Base-by-base conservation (phyloP, 1,140 invertebrate species). In the Pogonus chalceus region DNA sequence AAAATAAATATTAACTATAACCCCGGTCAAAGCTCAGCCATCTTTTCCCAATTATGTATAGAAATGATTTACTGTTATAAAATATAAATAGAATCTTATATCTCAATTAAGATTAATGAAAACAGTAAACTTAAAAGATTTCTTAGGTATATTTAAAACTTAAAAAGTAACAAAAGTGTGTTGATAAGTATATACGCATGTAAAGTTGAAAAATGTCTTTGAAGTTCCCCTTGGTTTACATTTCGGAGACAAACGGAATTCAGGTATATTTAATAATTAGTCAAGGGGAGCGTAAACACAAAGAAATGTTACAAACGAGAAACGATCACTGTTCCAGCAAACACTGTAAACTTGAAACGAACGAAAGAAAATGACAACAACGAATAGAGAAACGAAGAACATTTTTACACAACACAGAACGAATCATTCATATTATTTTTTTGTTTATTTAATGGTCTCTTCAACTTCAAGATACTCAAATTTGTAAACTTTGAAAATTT, bases 261-360 rank as follows among this genome's bases (percentile, higher is more conserved):
- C 37, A 43, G 37, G 37, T 43, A 43, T 43, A 43, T 43, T 43
- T 43, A 43, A 43, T 43, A 43, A 43, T 43, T 43, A 43, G 37
- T 10, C 37, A 43, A 43, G 37, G 9, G 9, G 18, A 43, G 18
- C 18, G 37, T 4, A 43, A 43, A 43, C 18, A 43, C 37, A 43
- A 43, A 43, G 37, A 43, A 43, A 43, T 16, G 37, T 10, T 12
- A 43, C 37, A 12, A 43, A 18, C n/a, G n/a, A n/a, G n/a, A n/a
- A n/a, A n/a, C n/a, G n/a, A n/a, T n/a, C n/a, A n/a, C n/a, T n/a
- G n/a, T n/a, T n/a, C n/a, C n/a, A n/a, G n/a, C 37, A 18, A 4
- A 43, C 9, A 7, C 26, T 31, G 26, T 31, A 7, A 31, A 7
- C 4, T 14, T 31, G 26, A 14, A 4, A 31, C 26, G 14, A 14